These are phyloP conservation scores for Poeciliopsis prolifica DNA, from an alignment of 2,113 vertebrate genomes.

Conservation along the genomic window DNA sequence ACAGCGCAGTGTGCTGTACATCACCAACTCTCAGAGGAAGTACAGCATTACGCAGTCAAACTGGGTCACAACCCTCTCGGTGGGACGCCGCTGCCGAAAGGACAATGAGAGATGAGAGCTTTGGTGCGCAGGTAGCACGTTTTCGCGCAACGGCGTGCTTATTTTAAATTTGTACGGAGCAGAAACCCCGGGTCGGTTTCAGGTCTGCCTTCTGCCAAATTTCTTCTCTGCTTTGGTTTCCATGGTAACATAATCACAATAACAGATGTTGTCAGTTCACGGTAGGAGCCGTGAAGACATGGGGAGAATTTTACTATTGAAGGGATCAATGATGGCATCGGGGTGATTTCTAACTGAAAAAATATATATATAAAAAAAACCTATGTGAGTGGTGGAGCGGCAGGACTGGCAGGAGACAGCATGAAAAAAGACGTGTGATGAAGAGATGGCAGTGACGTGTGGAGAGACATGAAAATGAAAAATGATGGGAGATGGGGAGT, in stretches of 20 bases:
- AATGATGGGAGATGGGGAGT: slow-evolving; percentile 32
- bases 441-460: slow-evolving; percentile 37
- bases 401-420: background rate
- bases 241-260: slow-evolving; percentile 52
- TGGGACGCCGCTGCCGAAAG: slow-evolving; percentile 40
- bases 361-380: slow-evolving; percentile 22
- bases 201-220: slow-evolving; percentile 41
- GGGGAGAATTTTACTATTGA: slow-evolving; percentile 54
- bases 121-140: slow-evolving; percentile 17
- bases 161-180: background rate
- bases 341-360: slow-evolving; percentile 17
- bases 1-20: slow-evolving; percentile 33
- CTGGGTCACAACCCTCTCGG: slow-evolving; percentile 69
- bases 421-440: slow-evolving; percentile 11
- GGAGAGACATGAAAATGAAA: slow-evolving; percentile 53
- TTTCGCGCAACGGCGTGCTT: slow-evolving; percentile 15
- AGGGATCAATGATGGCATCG: slow-evolving; percentile 46
- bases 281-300: slow-evolving; percentile 33
- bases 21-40: slow-evolving; percentile 36
- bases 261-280: slow-evolving; percentile 46
- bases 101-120: slow-evolving; percentile 30
- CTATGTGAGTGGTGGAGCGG: slow-evolving; percentile 16
- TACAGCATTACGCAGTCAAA: slow-evolving; percentile 63
- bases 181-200: slow-evolving; percentile 46
- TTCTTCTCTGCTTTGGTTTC: slow-evolving; percentile 50